Evolutionary conservation across 1,140 invertebrate species (phyloP).

Genomic region (Leguminivora glycinivorella): DNA sequence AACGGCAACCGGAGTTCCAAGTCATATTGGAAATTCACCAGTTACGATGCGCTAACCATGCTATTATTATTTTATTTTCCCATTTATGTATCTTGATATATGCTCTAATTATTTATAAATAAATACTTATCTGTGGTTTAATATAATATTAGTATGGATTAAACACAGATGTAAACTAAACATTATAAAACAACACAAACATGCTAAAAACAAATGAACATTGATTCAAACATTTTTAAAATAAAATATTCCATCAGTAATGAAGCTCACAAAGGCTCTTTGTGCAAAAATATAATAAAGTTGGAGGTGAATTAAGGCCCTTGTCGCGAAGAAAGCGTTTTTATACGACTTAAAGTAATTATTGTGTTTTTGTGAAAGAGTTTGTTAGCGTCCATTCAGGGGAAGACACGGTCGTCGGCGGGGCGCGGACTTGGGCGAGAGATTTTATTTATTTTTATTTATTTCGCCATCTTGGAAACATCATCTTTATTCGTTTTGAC

Average conservation of each 20-base stretch:
- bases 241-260: constrained; percentile 19
- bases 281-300: constrained; percentile 41
- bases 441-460: not conserved
- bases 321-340: constrained; percentile 70
- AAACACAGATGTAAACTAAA: too few relatives aligned
- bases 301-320: constrained; percentile 61
- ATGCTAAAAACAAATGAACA: not conserved
- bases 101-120: too few relatives aligned
- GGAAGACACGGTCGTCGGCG: constrained; percentile 57
- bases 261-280: constrained; percentile 17
- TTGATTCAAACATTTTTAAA: not conserved
- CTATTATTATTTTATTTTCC: too few relatives aligned
- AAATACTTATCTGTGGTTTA: too few relatives aligned
- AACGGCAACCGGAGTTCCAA: too few relatives aligned
- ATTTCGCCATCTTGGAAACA: not conserved
- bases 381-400: constrained; percentile 77
- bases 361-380: constrained; percentile 78
- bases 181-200: not conserved
- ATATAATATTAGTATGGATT: too few relatives aligned
- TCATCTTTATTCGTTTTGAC: too few relatives aligned
- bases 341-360: constrained; percentile 77
- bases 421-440: constrained; percentile 2
- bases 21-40: too few relatives aligned
- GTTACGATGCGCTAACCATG: too few relatives aligned
- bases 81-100: too few relatives aligned